A percentile compares a stretch with the other conserved stretches of the same genome.
phyloP scores from a whole-genome alignment of 2,888 invertebrate genomes.

The Chymomyza procnemis region DNA sequence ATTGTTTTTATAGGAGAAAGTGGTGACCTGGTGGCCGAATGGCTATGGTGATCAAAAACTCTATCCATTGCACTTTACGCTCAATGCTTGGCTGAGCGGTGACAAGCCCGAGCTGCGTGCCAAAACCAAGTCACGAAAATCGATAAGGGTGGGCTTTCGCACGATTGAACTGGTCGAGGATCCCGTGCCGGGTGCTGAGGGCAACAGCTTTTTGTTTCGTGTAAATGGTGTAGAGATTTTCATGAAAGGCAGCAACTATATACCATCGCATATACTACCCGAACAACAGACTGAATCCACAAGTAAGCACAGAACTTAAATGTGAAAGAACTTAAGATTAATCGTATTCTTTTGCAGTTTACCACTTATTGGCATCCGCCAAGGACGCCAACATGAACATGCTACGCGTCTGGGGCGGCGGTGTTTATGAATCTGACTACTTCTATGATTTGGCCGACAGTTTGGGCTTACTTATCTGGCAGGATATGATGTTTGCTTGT shows the following conservation, averaged over 20 bases:
- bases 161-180: conserved; percentile 89
- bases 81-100: conserved; percentile 73
- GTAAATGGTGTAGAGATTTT: conserved; percentile 93
- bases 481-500: conserved; percentile 98
- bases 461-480: conserved; percentile 96
- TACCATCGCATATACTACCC: conserved; percentile 91
- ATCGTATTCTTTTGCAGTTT: conserved; percentile 76
- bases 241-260: conserved; percentile 96
- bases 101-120: conserved; percentile 56
- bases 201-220: conserved; percentile 90
- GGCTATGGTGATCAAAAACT: conserved; percentile 90
- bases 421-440: conserved; percentile 92
- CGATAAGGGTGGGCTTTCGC: conserved; percentile 89
- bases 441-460: conserved; percentile 94
- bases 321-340: too few relatives aligned
- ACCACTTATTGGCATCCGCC: conserved; percentile 84
- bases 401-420: conserved; percentile 99
- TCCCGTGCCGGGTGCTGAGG: conserved; percentile 75
- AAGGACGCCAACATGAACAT: conserved; percentile 92
- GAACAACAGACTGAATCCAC: conserved; percentile 81
- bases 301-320: neutral
- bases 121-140: conserved; percentile 78
- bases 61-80: conserved; percentile 83
- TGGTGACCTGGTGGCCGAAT: conserved; percentile 95
- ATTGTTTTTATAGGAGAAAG: conserved; percentile 75